Evolutionary conservation across 1,140 invertebrate species (phyloP), one percentile per base, ranked within the genome.

Genomic region (Cotesia vestalis): DNA sequence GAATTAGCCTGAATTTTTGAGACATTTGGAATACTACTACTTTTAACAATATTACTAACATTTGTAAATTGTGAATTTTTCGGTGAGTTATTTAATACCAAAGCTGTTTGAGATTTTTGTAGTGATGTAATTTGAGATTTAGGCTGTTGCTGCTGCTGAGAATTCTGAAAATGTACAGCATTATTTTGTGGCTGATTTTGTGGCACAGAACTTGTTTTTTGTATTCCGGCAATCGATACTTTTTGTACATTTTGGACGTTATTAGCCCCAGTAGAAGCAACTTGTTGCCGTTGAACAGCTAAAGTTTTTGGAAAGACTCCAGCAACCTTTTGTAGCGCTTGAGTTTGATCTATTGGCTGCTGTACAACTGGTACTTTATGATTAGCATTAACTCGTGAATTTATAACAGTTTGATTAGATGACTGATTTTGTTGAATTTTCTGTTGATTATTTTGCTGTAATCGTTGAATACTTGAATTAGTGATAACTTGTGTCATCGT

Each of bases 401-500:
- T 73, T 2, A 46, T 59, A 6, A 11, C 11, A 46, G 40, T 46
- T 46, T 46, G 74, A 38, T 38, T 59, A 35, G 67, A 61, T n/a
- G 60, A 17, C 51, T 74, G 75, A 69, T 67, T 74, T 46, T 46
- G 40, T 2, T 46, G 36, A 61, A 74, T 52, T 40, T 40, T 27
- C 27, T 71, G 53, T 57, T 73, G 46, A 36, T 78, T 60, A 14
- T 77, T 77, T 12, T 83, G 82, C 3, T 80, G 76, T 4, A 78
- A 69, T 12, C 80, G 76, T 17, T 83, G 81, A 59, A 81, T 69
- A 17, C 76, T 80, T 2, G 77, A 75, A 9, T 76, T 84, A 66
- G 74, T 83, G 69, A 80, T 69, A 0, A 78, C 62, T 57, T 83
- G 83, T 20, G 73, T 84, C 66, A 83, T 75, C 0, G 79, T 66